Evolutionary conservation across 53 echinoderm and acorn worm genomes (phyloP), one percentile per base, ranked within the genome.

Genomic region (Apostichopus leukothele): DNA sequence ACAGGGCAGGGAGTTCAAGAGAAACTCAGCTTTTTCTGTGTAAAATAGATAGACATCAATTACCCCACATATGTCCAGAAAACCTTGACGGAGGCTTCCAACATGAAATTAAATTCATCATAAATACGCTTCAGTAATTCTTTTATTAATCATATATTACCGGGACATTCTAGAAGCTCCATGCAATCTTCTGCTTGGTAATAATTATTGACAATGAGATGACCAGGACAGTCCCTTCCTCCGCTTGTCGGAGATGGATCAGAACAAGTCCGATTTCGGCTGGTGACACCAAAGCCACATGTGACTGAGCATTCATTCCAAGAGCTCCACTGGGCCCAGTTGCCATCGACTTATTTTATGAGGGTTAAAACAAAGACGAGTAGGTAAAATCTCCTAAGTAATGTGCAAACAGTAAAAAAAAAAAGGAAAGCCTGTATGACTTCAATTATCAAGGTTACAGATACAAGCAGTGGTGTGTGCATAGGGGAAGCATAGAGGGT

Each of bases 241-340:
- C 94, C 96, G 26, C 88, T 53, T 14, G 27, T 25, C 5, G 95
- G 97, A 6, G 89, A 52, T 53, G 97, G 95, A 54, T 97, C 91
- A 4, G 91, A 67, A 68, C 97, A 97, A 20, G 90, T 89, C 9
- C 97, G 88, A 23, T 91, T 93, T 22, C 94, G 74, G 23, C 78
- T 89, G 60, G 83, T 91, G 61, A 21, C 61, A 7, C 97, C 97
- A 26, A 94, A 90, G 27, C 94, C 95, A 84, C 97, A 97, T 10
- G 95, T 95, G 50, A 88, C 88, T 19, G 97, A 95, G 75, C 97
- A 97, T 1, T 86, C 61, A 7, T 94, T 83, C 97, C 97, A 97
- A 4, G 88, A 51, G 2, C 92, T 91, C 97, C 97, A 97, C 83
- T 97, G 89, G 12, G 97, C 89, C 97, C 97, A 97, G 61, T 96